Conservation (phyloP, 2,113 vertebrate species). For the Bolborhynchus lineola region DNA sequence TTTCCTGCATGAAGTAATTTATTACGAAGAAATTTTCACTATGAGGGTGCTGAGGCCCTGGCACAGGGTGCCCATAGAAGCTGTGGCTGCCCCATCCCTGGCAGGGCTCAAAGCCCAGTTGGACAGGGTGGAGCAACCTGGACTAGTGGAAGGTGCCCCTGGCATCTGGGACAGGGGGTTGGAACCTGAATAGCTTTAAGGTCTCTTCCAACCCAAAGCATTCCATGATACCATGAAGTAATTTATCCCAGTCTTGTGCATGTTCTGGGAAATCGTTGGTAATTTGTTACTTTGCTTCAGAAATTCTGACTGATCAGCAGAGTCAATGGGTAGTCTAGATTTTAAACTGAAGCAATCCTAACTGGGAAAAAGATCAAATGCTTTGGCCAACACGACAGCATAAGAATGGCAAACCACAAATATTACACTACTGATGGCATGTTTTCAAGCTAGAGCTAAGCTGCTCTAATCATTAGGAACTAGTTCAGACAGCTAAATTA, state of each 20-base stretch:
- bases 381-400: neutral
- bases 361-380: neutral
- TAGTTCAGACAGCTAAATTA: neutral
- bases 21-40: neutral
- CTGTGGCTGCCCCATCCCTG: neutral
- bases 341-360: neutral
- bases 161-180: neutral
- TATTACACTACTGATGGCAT: neutral
- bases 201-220: neutral
- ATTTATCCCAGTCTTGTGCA: neutral
- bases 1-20: neutral
- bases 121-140: neutral
- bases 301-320: neutral
- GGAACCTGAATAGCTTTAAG: neutral
- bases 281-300: neutral
- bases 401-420: neutral
- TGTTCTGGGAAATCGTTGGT: neutral
- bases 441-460: neutral
- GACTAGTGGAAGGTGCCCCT: neutral
- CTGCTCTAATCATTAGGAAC: neutral
- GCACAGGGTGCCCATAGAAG: neutral
- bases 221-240: neutral
- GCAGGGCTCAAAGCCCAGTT: neutral
- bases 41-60: neutral
- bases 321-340: neutral